Conservation (phyloP, 30 jellyfish, hydroid and myxozoan genomes). For the Hydra vulgaris region DNA sequence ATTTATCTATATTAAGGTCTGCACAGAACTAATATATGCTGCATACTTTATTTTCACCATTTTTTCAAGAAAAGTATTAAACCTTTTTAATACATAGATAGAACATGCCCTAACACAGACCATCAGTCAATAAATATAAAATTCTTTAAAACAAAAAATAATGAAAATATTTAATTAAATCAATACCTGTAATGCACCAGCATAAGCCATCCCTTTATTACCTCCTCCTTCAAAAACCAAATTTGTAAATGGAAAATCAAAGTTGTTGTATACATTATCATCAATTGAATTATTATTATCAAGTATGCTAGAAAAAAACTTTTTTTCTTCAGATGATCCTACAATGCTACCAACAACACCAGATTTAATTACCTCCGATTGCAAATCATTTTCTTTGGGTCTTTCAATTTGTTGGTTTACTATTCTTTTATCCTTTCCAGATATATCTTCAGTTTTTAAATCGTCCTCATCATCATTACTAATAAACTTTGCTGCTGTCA, state of each 20-base stretch:
- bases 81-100: no score
- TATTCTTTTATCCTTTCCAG: not conserved
- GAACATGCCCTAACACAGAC: no score
- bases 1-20: no score
- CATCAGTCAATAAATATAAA: no score
- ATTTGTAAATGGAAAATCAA: conserved; percentile 55
- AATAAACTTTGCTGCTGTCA: not conserved
- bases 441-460: not conserved
- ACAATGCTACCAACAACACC: conserved; percentile 61
- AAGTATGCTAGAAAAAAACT: conserved; percentile 28
- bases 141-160: no score
- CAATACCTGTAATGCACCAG: conserved; percentile 73
- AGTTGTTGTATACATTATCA: conserved; percentile 61
- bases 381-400: not conserved
- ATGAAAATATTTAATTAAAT: no score
- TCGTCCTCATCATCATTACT: not conserved
- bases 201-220: conserved; percentile 90
- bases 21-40: no score
- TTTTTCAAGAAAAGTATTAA: no score
- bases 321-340: conserved; percentile 58
- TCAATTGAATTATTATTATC: conserved; percentile 65
- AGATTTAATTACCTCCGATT: conserved; percentile 35
- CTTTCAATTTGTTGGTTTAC: not conserved
- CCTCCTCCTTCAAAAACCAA: conserved; percentile 93
- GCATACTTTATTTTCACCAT: no score